A percentile compares a stretch with the other conserved stretches of the same genome.
phyloP scores from a whole-genome alignment of 2,888 invertebrate species.

The Elmis aenea region DNA sequence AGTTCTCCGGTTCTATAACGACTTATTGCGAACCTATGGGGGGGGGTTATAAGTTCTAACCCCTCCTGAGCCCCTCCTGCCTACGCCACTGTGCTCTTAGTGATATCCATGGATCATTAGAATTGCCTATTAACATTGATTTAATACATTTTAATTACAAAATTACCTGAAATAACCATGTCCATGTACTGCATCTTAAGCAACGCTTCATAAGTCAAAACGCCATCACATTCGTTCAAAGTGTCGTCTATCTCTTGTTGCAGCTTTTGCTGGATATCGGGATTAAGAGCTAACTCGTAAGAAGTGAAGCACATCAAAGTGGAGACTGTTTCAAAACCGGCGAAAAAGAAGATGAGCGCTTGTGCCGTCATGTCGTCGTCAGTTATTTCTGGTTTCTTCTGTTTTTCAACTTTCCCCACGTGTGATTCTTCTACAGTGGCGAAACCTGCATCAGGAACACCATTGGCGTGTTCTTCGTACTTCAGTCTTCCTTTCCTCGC shows the following conservation, averaged over 20 bases:
- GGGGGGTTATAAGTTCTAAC: too few relatives aligned
- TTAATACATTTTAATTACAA: too few relatives aligned
- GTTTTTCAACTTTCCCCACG: constrained; percentile 9
- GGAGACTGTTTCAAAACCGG: constrained; percentile 50
- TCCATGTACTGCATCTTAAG: constrained; percentile 53
- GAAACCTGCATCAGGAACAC: constrained; percentile 24
- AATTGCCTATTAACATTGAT: too few relatives aligned
- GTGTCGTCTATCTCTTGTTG: too few relatives aligned
- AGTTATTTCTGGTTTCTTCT: constrained; percentile 21
- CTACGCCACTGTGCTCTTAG: too few relatives aligned
- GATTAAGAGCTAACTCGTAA: constrained; percentile 55
- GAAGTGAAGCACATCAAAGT: constrained; percentile 49
- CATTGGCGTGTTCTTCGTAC: constrained; percentile 3
- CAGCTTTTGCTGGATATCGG: constrained; percentile 54
- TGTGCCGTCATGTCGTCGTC: constrained; percentile 54
- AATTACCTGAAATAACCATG: constrained; percentile 52
- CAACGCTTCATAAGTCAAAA: constrained; percentile 48
- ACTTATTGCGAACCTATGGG: too few relatives aligned
- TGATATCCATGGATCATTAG: too few relatives aligned
- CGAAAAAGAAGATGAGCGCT: constrained; percentile 51
- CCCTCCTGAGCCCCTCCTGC: too few relatives aligned
- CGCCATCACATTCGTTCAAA: constrained; percentile 25
- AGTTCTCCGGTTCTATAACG: too few relatives aligned
- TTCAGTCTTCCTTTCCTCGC: constrained; percentile 24
- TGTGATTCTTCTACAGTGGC: constrained; percentile 37